Evolutionary conservation across 2,113 vertebrate genomes (phyloP), one percentile per base, ranked within the genome.

Genomic region (Actenoides lindsayi): DNA sequence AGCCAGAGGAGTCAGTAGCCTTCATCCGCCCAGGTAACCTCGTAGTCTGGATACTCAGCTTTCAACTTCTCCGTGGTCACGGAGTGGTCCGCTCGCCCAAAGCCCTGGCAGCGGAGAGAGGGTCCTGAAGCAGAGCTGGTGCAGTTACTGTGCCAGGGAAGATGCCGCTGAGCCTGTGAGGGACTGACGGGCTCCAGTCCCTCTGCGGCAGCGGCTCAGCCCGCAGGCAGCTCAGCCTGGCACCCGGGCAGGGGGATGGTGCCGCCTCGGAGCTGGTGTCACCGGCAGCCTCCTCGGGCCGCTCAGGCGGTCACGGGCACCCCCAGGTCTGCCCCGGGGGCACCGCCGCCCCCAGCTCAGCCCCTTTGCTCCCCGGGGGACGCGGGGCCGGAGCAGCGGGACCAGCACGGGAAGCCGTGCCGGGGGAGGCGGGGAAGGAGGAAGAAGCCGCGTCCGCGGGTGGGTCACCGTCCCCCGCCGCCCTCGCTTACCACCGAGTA

Each of bases 1-100:
- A 2, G 48, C 30, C 17, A 6, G n/a, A 41, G 35, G 5, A 10
- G 39, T 99, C 97, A 99, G 95, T 99, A 99, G 75, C 99, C 99
- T 50, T 99, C 99, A 2, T 99, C 98, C 0, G 98, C 98, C 99
- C 99, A 99, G 56, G 99, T 99, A 96, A 99, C 97, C 89, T 99
- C 98, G 5, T 99, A 99, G 94, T 99, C 98, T 0, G 99, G 99
- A 79, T 99, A 99, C 50, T 87, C 64, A 5, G 95, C 96, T 96
- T 99, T 99, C 97, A 99, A 97, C 93, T 99, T 99, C 97, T 99
- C 98, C 1, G 98, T 99, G 6, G 99, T 97, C 42, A 99, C 78
- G 0, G 98, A 97, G 17, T 99, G 99, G 78, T 99, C 98, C 6
- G 99, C 99, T 74, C 98, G 98, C 35, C 99, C 99, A 37, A 98